phyloP scores from a whole-genome alignment of 2,888 invertebrate species.

The Caenorhabditis afra region DNA sequence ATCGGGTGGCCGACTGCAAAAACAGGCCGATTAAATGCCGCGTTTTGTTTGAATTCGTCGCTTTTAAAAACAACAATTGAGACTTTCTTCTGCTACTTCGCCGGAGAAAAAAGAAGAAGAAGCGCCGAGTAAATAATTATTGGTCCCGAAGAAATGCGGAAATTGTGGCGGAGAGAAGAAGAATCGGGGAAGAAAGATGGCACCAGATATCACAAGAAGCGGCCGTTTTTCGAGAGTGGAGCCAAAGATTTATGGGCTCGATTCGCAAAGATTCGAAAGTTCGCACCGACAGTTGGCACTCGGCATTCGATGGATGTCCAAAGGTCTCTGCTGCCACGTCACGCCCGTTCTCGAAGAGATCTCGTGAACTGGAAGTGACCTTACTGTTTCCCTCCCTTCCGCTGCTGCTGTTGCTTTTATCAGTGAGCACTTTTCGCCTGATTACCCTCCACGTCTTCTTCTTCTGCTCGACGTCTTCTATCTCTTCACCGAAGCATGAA shows the following conservation, averaged over 20 bases:
- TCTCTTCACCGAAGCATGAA: constrained; percentile 22
- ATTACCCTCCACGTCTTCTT: no score
- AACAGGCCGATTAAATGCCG: constrained; percentile 5
- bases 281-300: no score
- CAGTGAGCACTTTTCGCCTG: constrained; percentile 11
- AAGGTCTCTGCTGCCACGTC: no score
- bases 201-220: neutral
- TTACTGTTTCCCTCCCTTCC: neutral
- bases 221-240: neutral
- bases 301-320: no score
- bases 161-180: neutral
- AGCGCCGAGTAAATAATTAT: constrained; percentile 14
- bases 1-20: constrained; percentile 82
- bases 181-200: neutral
- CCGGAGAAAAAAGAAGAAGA: neutral
- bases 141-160: neutral
- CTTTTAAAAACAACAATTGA: constrained; percentile 14
- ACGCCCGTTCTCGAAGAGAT: no score
- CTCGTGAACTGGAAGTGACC: no score
- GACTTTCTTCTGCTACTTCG: constrained; percentile 2
- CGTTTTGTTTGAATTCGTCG: constrained; percentile 2
- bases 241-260: neutral
- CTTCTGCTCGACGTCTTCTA: neutral
- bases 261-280: neutral
- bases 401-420: neutral